Evolutionary conservation across 2,888 invertebrate genomes (phyloP), one percentile per base, ranked within the genome.

Genomic region (Hyppa rectilinea): DNA sequence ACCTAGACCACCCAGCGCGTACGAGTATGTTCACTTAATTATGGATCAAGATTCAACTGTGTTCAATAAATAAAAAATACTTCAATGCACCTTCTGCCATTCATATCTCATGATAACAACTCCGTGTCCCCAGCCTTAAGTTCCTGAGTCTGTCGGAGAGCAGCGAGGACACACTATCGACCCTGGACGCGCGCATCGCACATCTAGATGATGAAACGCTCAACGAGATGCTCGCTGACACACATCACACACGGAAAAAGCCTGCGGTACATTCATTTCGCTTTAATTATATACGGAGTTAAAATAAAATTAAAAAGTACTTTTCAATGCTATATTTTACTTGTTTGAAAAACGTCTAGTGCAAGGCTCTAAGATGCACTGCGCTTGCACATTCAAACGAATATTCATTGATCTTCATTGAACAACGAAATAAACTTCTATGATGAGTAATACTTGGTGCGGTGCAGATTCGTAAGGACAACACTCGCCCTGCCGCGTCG

Each of bases 1-100:
- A 53, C 83, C 90, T 0, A 93, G 98, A 63, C 98, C 98, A 20
- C 97, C 98, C 4, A 98, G 98, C 89, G 97, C 97, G 26, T 97
- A 98, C 89, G 98, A 97, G 98, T 98, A 95, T 92, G 87, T 83
- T 20, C 17, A 36, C 9, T 29, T 43, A 7, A 45, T 6, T 52
- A 12, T 49, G 47, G 5, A 14, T 53, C 29, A 12, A 14, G 23
- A 47, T 49, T 75, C 26, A 2, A 34, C 17, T n/a, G n/a, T n/a
- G n/a, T n/a, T n/a, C n/a, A n/a, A n/a, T n/a, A n/a, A n/a, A n/a
- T n/a, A n/a, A n/a, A n/a, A n/a, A n/a, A n/a, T n/a, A n/a, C n/a
- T n/a, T n/a, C n/a, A n/a, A n/a, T n/a, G n/a, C n/a, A n/a, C n/a
- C 23, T 49, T 50, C 23, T 50, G 7, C 34, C 1, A 26, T 20